Conservation (phyloP, 1,140 invertebrate genomes). For the Dermatophagoides farinae region DNA sequence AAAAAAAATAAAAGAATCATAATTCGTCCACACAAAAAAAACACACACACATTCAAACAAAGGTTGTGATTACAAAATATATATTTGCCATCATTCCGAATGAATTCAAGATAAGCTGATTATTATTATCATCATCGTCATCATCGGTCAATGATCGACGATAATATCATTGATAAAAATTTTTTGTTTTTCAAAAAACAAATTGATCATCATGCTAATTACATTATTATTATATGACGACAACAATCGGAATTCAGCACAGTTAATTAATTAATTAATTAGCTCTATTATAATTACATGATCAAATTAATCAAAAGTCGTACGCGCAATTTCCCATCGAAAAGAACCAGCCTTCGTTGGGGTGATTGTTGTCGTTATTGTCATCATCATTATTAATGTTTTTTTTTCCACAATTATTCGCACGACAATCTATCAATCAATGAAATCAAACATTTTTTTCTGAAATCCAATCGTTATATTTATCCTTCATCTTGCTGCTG, state of each 20-base stretch:
- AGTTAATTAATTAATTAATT: no score
- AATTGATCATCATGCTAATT: no score
- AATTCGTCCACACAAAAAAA: not conserved
- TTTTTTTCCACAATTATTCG: not conserved
- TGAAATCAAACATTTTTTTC: not conserved
- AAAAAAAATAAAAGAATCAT: no score
- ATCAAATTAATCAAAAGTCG: slow-evolving; percentile 13
- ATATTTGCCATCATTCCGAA: no score
- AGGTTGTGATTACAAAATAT: not conserved
- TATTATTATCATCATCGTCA: no score
- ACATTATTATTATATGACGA: no score
- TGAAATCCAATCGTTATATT: not conserved
- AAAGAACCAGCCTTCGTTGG: slow-evolving; percentile 20
- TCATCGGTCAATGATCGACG: no score
- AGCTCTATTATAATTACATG: not conserved
- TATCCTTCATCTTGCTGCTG: not conserved
- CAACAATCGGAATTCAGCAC: no score
- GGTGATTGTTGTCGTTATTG: slow-evolving; percentile 17
- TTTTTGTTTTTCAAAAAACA: no score
- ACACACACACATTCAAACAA: not conserved
- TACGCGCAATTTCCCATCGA: slow-evolving; percentile 20
- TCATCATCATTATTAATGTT: not conserved
- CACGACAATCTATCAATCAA: no score
- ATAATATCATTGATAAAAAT: no score
- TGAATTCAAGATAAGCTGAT: no score